Evolutionary conservation across 1,140 invertebrate species (phyloP).

Genomic region (Ptiloglossa arizonensis): DNA sequence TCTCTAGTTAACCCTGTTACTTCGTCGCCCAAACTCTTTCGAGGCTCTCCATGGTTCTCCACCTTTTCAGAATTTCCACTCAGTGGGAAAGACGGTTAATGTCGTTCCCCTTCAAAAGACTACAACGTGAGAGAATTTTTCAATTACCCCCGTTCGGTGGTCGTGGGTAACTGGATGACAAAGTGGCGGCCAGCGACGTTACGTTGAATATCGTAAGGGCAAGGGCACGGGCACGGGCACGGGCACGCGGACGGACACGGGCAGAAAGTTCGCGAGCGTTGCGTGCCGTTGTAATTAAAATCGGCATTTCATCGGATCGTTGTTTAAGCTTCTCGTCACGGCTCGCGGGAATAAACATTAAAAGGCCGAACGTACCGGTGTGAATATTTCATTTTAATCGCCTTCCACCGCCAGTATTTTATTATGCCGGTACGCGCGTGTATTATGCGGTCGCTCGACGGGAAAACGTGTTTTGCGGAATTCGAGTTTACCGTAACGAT

Average conservation of each 20-base stretch:
- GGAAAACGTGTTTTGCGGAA: not conserved
- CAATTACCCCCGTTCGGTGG: constrained; percentile 34
- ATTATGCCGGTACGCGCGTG: not conserved
- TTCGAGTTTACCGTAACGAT: not conserved
- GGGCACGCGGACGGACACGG: too few relatives aligned
- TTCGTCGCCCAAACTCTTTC: not conserved
- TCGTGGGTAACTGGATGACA: constrained; percentile 18
- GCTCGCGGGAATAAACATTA: constrained; percentile 1
- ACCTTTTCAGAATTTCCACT: not conserved
- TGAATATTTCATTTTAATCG: constrained; percentile 14
- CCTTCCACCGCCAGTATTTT: not conserved
- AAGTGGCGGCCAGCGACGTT: not conserved
- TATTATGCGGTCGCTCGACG: not conserved
- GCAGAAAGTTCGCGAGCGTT: too few relatives aligned
- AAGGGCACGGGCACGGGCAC: too few relatives aligned
- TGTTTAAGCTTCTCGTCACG: not conserved
- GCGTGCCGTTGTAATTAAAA: constrained; percentile 18
- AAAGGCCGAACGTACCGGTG: not conserved
- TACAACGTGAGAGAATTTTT: constrained; percentile 44
- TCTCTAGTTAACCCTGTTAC: constrained; percentile 12
- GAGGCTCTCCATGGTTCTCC: too few relatives aligned
- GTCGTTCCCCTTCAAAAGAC: constrained; percentile 32
- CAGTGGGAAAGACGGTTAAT: not conserved
- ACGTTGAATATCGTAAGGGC: not conserved
- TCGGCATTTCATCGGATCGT: not conserved